Conservation (phyloP, 2,797 vertebrate genomes). For the Semaprochilodus insignis region DNA sequence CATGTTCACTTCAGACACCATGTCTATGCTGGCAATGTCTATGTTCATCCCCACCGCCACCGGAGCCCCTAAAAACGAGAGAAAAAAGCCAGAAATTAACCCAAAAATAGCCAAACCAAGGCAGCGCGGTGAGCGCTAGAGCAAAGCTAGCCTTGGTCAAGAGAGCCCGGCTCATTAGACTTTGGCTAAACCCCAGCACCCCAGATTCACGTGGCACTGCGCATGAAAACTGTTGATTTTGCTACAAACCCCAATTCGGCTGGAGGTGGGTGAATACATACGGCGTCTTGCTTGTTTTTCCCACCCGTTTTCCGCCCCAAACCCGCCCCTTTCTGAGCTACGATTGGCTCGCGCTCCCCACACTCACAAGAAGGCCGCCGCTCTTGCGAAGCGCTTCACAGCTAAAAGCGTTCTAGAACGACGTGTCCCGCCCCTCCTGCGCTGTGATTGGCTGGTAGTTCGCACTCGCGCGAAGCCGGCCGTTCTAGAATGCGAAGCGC, state of each 20-base stretch:
- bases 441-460: neutral
- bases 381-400: neutral
- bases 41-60: constrained; percentile 99
- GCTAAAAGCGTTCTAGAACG: neutral
- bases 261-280: constrained; percentile 36
- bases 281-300: neutral
- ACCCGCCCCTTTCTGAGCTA: neutral
- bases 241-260: constrained; percentile 31
- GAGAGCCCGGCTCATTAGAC: constrained; percentile 7
- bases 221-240: constrained; percentile 54
- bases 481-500: neutral
- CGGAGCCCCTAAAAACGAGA: constrained; percentile 86
- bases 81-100: constrained; percentile 20
- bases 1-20: constrained; percentile 99
- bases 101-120: neutral
- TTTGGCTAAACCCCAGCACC: constrained; percentile 39
- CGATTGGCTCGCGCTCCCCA: neutral
- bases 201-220: constrained; percentile 49
- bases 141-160: neutral
- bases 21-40: constrained; percentile 98
- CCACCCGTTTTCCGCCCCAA: neutral
- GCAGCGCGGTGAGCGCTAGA: neutral
- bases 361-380: neutral
- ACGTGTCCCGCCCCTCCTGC: no score
- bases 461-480: neutral